These are phyloP conservation scores for Cuniculus paca DNA, from an alignment of 2,797 vertebrate genomes.

Conservation along the genomic window DNA sequence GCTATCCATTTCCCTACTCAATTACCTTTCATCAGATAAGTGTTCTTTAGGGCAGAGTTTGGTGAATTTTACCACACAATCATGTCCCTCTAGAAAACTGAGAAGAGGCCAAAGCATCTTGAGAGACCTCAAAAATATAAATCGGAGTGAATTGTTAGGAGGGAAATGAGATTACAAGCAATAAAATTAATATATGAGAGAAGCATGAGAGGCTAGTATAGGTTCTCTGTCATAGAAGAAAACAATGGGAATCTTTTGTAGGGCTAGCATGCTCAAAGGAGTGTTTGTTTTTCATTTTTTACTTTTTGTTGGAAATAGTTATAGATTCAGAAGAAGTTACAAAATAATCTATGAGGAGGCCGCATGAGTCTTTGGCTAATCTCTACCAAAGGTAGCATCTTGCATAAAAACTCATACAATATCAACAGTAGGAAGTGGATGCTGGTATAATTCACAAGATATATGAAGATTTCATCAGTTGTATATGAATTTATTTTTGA, in stretches of 20 bases:
- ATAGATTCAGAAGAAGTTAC: not conserved
- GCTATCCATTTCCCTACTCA: not conserved
- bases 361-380: not conserved
- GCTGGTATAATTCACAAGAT: not conserved
- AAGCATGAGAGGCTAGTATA: not conserved
- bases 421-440: not conserved
- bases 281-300: not conserved
- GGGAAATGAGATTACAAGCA: not conserved
- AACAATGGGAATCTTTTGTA: not conserved
- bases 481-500: not conserved
- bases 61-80: not conserved
- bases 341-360: not conserved
- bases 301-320: constrained; percentile 13
- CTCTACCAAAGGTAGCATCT: not conserved
- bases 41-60: constrained; percentile 1
- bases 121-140: constrained; percentile 3
- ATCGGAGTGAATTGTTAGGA: not conserved
- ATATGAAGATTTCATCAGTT: not conserved
- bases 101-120: not conserved
- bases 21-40: constrained; percentile 44
- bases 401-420: not conserved
- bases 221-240: not conserved
- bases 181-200: not conserved
- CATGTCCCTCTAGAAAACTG: not conserved
- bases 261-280: too few relatives aligned